Base-by-base conservation (phyloP, 1,140 invertebrate genomes). In the Oncopeltus fasciatus region DNA sequence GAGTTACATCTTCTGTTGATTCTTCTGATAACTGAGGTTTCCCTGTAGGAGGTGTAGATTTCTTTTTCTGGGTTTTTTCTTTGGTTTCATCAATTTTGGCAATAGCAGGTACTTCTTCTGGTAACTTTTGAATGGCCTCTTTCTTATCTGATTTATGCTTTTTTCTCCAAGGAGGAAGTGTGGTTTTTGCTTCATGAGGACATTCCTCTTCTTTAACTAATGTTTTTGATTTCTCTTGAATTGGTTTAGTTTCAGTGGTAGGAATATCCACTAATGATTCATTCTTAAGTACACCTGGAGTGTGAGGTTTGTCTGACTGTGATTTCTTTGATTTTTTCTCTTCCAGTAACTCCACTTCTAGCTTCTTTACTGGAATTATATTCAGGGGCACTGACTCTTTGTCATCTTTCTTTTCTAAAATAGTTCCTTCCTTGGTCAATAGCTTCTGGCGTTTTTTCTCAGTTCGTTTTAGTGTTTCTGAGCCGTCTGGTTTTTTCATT, bases 1-100 rank as follows among this genome's bases (percentile, higher is more conserved):
- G 31, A 21, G 38, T 65, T 53, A 62, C 49, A 18, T 57, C 51
- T 28, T 70, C 61, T 18, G 28, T 65, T 43, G 62, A 49, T 28
- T 57, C 51, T 27, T 70, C 61, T 24, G 44, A 18, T 31, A 74
- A 70, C 47, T 73, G 64, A 66, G 75, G 70, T 53, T 74, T 65
- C 61, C 66, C 63, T 38, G 69, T 67, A 59, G 69, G 59, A 21
- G 68, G 64, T 58, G 72, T 69, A 58, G 76, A 70, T 62, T 73
- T 69, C 66, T 66, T 72, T 62, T 12, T 67, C 0, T 21, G 68
- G 67, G 2, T 62, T 31, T 26, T 21, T 21, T 57, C 58, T 18
- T 59, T 62, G 11, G 29, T 21, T 57, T 29, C 53, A 9, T 64
- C 62, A 58, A 67, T 58, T 58, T 68, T 46, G 59, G 62, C 43